Evolutionary conservation across 35 echinoderm and acorn worm species (phyloP), one percentile per base, ranked within the genome.

Genomic region (Chiridota heheva): DNA sequence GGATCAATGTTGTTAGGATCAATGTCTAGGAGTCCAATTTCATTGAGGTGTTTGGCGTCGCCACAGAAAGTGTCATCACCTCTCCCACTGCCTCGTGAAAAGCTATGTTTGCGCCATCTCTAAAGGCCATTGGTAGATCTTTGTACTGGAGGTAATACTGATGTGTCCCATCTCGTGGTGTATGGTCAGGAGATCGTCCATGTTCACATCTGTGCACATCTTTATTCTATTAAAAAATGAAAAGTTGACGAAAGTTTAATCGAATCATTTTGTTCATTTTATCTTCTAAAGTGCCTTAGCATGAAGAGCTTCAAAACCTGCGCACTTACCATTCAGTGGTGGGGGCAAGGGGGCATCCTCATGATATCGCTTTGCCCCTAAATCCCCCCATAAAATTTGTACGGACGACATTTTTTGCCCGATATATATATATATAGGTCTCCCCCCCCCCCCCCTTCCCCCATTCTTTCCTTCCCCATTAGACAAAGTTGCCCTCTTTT

Each of bases 11-110:
- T 38, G 10, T 8, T 37, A 8, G 58, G 48, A n/a, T n/a, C n/a
- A 40, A 33, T 45, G 17, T 87, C 88, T n/a, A 98, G 75, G 1
- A 97, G 80, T 5, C 63, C 84, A 27, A 97, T 73, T 10, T 82
- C 69, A 33, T 91, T 48, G 1, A 98, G 73, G 59, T 98, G 95
- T 15, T 31, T 16, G 89, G 95, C 36, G 89, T 98, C 30, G 84
- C 72, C 22, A 88, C 88, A 3, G 95, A 98, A 25, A 89, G 44
- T 1, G 95, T 67, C 80, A 98, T 89, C 32, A 98, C 85, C 60
- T 98, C 95, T 7, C 95, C 95, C 2, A 98, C 89, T 1, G 89
- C 95, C 48, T 98, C 95, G 36, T 98, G 95, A 28, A 97, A 98
- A 15, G 88, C 95, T 22, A 60, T 69, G 22, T 98, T 98, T 7